phyloP scores from a whole-genome alignment of 2,888 invertebrate genomes.

The Melanostoma mellinum region DNA sequence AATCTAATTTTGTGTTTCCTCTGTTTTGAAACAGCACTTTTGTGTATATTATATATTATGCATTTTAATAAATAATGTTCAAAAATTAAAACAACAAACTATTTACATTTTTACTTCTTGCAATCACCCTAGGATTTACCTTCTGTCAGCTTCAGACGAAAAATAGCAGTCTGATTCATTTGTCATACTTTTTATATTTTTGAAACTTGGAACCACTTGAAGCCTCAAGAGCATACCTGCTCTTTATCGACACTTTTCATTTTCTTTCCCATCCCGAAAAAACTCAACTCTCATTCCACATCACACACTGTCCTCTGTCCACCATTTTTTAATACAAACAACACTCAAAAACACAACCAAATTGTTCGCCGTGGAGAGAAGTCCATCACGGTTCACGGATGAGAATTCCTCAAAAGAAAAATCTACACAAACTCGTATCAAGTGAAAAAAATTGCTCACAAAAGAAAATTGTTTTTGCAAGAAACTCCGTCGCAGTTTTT shows the following conservation, averaged over 20 bases:
- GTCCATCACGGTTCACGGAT: conserved; percentile 34
- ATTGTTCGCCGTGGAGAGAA: conserved; percentile 62
- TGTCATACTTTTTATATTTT: no score
- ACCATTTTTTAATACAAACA: conserved; percentile 44
- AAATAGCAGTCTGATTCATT: no score
- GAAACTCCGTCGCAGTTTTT: conserved; percentile 16
- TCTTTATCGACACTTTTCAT: conserved; percentile 12
- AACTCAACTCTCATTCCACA: conserved; percentile 40
- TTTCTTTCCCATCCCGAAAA: background rate
- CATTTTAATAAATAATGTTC: no score
- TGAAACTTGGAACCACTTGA: no score
- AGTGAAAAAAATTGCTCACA: conserved; percentile 53
- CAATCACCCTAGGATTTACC: no score
- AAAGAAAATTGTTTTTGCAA: conserved; percentile 40
- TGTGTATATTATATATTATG: no score
- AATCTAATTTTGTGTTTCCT: no score
- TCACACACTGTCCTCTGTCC: conserved; percentile 28
- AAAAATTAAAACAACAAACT: no score
- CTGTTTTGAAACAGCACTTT: no score
- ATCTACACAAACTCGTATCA: conserved; percentile 23
- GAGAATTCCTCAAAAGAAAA: conserved; percentile 37
- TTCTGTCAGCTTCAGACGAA: no score
- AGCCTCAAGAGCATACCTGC: background rate
- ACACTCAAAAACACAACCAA: conserved; percentile 51
- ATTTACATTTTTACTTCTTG: no score